Evolutionary conservation across 2,888 invertebrate species (phyloP).

Genomic region (Schrankia costaestrigalis): DNA sequence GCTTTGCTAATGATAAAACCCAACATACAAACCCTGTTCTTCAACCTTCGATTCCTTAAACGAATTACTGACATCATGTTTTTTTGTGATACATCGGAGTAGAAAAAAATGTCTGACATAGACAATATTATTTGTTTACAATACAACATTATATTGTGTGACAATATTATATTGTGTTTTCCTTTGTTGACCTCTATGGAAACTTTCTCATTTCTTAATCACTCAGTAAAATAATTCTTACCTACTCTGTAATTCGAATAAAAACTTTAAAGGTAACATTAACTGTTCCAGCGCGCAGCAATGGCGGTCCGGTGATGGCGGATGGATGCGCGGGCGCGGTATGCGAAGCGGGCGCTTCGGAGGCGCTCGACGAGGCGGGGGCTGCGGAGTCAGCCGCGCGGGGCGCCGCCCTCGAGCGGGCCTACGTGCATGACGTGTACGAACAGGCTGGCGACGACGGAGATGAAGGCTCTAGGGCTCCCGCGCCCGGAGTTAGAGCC

Average conservation of each 20-base stretch:
- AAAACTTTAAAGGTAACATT: neutral
- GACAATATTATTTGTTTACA: too few species aligned
- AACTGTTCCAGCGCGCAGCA: conserved; percentile 53
- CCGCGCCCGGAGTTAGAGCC: conserved; percentile 87
- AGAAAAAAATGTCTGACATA: too few species aligned
- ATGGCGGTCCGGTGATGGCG: conserved; percentile 77
- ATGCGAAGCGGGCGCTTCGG: conserved; percentile 15
- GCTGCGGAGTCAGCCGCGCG: conserved; percentile 57
- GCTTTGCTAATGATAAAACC: too few species aligned
- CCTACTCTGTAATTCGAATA: neutral
- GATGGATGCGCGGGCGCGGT: conserved; percentile 60
- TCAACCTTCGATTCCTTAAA: too few species aligned
- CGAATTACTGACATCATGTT: too few species aligned
- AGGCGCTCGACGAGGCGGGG: conserved; percentile 29
- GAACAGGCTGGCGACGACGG: conserved; percentile 90
- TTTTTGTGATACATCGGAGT: too few species aligned
- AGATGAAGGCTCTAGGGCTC: conserved; percentile 57
- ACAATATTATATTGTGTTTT: too few species aligned
- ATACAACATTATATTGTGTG: too few species aligned
- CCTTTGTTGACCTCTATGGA: too few species aligned
- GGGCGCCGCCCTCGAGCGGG: conserved; percentile 75
- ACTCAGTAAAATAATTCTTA: neutral
- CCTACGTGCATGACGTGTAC: conserved; percentile 97
- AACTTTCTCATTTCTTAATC: too few species aligned
- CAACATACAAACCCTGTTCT: too few species aligned